Conservation (phyloP, 2,888 invertebrate species). For the Pristionchus mayeri region DNA sequence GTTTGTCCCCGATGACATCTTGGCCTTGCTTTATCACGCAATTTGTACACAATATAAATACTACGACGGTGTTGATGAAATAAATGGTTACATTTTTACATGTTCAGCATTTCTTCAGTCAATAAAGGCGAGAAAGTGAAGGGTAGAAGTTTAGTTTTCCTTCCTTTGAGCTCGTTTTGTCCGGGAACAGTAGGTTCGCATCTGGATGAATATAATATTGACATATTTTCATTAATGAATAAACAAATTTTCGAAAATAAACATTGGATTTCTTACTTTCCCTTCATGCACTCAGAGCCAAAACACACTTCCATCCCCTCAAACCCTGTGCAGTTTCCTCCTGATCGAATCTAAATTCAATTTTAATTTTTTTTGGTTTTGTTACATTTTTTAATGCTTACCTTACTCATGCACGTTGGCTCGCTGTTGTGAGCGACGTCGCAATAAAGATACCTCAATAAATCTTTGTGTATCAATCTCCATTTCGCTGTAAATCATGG, state of each 20-base stretch:
- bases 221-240: no score
- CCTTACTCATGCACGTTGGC: slow-evolving; percentile 49
- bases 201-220: background rate
- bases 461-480: background rate
- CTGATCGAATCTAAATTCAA: slow-evolving; percentile 47
- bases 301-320: slow-evolving; percentile 67
- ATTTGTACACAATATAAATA: slow-evolving; percentile 40
- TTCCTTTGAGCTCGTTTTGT: background rate
- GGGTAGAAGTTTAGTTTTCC: background rate
- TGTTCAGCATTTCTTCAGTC: background rate
- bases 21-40: background rate
- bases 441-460: slow-evolving; percentile 70
- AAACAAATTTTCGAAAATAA: no score
- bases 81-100: background rate
- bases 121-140: background rate
- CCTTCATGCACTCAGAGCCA: slow-evolving; percentile 65
- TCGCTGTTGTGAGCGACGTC: slow-evolving; percentile 55
- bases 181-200: background rate
- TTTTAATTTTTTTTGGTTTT: no score
- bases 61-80: background rate
- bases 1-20: background rate
- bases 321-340: slow-evolving; percentile 72
- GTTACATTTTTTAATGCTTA: slow-evolving; percentile 41
- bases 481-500: background rate
- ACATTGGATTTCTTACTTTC: slow-evolving; percentile 52